phyloP scores from a whole-genome alignment of 2,888 invertebrate genomes.

The Arctia plantaginis region DNA sequence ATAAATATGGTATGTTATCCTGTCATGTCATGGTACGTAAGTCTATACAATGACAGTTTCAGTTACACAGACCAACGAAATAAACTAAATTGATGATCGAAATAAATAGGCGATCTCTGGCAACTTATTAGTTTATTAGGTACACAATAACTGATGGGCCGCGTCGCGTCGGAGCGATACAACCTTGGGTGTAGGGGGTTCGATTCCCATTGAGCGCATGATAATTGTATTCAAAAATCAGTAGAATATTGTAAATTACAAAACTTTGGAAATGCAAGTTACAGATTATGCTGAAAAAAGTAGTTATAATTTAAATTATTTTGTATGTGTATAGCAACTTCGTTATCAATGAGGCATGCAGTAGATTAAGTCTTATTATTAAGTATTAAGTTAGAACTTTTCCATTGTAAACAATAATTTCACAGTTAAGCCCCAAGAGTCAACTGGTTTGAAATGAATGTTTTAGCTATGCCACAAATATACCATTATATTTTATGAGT shows the following conservation, averaged over 20 bases:
- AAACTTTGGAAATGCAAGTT: neutral
- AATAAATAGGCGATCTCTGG: too few species aligned
- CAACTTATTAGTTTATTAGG: too few species aligned
- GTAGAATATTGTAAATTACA: neutral
- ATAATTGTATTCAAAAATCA: neutral
- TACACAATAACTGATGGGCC: too few species aligned
- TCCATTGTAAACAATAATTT: neutral
- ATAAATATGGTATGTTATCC: too few species aligned
- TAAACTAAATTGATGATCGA: too few species aligned
- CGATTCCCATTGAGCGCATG: neutral
- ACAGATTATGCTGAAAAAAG: neutral
- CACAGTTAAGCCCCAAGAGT: too few species aligned
- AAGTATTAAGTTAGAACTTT: neutral
- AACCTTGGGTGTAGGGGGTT: neutral
- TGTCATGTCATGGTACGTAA: neutral
- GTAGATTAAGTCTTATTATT: conserved; percentile 17
- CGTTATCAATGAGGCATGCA: conserved; percentile 15
- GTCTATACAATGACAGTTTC: neutral
- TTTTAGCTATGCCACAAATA: too few species aligned
- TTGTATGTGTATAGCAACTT: conserved; percentile 3
- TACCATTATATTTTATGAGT: too few species aligned
- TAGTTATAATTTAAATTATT: conserved; percentile 6
- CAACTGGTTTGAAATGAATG: too few species aligned
- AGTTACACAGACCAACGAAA: too few species aligned
- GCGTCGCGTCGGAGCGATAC: neutral